phyloP scores from a whole-genome alignment of 2,888 invertebrate species.

The Agrotis puta region DNA sequence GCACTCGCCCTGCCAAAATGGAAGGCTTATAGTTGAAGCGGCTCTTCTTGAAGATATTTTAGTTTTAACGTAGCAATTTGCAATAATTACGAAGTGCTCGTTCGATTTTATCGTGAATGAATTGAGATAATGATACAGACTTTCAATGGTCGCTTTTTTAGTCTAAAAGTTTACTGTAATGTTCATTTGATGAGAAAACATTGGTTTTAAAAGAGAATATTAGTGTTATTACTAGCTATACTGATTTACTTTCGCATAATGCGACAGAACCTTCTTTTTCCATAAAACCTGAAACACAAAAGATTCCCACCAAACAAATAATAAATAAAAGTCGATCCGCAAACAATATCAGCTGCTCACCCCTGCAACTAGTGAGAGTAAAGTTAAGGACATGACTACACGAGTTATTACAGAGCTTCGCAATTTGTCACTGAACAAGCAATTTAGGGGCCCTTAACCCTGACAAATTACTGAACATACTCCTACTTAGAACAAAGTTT shows the following conservation, averaged over 20 bases:
- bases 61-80: conserved; percentile 60
- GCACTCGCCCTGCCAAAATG: conserved; percentile 77
- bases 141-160: neutral
- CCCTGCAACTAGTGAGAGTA: conserved; percentile 37
- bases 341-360: conserved; percentile 41
- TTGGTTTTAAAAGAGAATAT: neutral
- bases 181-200: conserved; percentile 2
- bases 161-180: neutral
- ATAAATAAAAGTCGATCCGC: conserved; percentile 7
- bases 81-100: conserved; percentile 47
- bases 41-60: conserved; percentile 57
- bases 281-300: neutral
- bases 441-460: conserved; percentile 46
- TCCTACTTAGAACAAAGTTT: conserved; percentile 35
- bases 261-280: neutral
- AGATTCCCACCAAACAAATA: neutral
- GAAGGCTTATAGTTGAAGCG: conserved; percentile 72
- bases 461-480: conserved; percentile 49
- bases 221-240: neutral
- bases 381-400: conserved; percentile 40
- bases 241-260: neutral
- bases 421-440: conserved; percentile 53
- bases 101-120: conserved; percentile 45
- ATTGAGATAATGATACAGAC: conserved; percentile 14
- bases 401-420: conserved; percentile 42